Evolutionary conservation across 2,113 vertebrate genomes (phyloP).

Genomic region (Nesogale talazaci): DNA sequence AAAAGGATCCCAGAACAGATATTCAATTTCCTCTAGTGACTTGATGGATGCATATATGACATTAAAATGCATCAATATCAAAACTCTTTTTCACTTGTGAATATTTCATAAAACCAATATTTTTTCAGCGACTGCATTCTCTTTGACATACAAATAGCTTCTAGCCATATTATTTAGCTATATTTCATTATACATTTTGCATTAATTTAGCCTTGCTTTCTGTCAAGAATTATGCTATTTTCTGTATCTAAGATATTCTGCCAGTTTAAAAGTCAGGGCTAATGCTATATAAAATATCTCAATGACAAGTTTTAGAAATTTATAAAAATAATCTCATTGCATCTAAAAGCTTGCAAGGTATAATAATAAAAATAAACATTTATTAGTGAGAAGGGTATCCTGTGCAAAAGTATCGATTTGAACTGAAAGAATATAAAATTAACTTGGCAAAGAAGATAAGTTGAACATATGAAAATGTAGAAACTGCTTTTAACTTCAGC

Average conservation of each 20-base stretch:
- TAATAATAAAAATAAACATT: not conserved
- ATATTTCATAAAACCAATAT: not conserved
- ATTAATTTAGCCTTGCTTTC: not conserved
- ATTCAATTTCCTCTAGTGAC: not conserved
- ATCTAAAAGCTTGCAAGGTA: conserved; percentile 11
- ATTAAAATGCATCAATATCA: not conserved
- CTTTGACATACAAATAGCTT: not conserved
- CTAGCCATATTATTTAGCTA: conserved; percentile 9
- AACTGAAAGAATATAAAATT: conserved; percentile 26
- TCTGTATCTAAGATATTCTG: not conserved
- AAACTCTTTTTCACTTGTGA: not conserved
- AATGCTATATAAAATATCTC: conserved; percentile 5
- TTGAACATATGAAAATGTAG: not conserved
- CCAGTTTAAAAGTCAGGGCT: not conserved
- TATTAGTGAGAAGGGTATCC: not conserved
- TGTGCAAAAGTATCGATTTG: not conserved
- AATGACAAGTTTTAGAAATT: not conserved
- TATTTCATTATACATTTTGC: not conserved
- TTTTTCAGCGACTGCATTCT: conserved; percentile 34
- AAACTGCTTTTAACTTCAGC: not conserved
- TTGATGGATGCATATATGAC: not conserved
- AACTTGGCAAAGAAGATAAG: not conserved
- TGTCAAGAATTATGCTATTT: not conserved
- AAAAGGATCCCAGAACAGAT: not conserved
- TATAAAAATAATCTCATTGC: not conserved